Evolutionary conservation across 2,113 vertebrate genomes (phyloP).

Genomic region (Telmatochromis sp.): DNA sequence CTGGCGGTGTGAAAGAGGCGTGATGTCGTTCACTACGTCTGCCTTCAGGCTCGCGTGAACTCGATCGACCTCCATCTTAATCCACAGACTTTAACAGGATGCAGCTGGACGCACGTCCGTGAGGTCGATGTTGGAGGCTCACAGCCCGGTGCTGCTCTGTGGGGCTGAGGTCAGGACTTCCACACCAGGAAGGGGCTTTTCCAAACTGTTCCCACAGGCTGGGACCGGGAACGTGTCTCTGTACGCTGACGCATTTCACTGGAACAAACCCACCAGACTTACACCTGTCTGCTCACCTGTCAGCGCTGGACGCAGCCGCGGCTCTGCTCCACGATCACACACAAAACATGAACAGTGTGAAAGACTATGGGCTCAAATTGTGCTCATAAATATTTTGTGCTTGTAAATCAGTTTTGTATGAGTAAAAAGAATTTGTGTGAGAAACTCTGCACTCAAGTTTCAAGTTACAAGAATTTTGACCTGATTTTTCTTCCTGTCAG

Average conservation of each 20-base stretch:
- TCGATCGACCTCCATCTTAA: not conserved
- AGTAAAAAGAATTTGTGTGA: not conserved
- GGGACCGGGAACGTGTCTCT: not conserved
- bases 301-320: not conserved
- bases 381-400: not conserved
- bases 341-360: not conserved
- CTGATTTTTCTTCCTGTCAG: not conserved
- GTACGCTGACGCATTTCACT: not conserved
- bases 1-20: not conserved
- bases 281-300: not conserved
- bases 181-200: not conserved
- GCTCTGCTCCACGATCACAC: not conserved
- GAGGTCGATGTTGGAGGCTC: not conserved
- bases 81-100: not conserved
- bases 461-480: not conserved
- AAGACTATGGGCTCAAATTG: not conserved
- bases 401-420: not conserved
- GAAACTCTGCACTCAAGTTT: not conserved
- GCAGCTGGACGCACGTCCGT: not conserved
- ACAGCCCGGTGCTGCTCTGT: not conserved
- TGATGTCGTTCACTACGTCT: not conserved
- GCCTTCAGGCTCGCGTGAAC: not conserved
- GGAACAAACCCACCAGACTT: not conserved
- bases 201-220: not conserved
- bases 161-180: not conserved